Evolutionary conservation across 2,888 invertebrate genomes (phyloP).

Genomic region (Limnephilus marmoratus): DNA sequence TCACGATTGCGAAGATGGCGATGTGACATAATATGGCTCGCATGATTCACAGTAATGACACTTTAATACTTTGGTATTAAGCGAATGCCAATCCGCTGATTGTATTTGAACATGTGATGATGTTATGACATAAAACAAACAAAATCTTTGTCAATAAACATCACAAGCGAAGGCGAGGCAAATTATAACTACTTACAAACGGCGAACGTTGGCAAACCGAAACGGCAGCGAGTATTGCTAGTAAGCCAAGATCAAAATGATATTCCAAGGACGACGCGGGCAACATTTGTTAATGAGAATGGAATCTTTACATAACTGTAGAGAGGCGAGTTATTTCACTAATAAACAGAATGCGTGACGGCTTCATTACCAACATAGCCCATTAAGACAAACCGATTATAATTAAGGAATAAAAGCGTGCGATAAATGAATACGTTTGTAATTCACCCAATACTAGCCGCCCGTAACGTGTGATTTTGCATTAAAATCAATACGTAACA

Average conservation of each 20-base stretch:
- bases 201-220: background rate
- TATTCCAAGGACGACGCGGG: background rate
- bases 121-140: background rate
- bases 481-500: background rate
- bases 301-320: background rate
- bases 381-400: background rate
- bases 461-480: background rate
- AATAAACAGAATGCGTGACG: background rate
- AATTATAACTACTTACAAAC: background rate
- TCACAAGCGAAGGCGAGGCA: background rate
- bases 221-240: background rate
- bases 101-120: background rate
- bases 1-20: conserved; percentile 49
- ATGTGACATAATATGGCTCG: conserved; percentile 45
- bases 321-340: background rate
- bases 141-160: conserved; percentile 5
- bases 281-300: background rate
- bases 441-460: background rate
- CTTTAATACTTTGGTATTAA: background rate
- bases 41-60: conserved; percentile 46
- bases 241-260: conserved; percentile 17
- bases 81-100: conserved; percentile 6
- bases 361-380: background rate
- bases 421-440: background rate
- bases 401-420: background rate